These are phyloP conservation scores for Leucophora obtusa DNA, from an alignment of 2,888 invertebrate genomes.

Conservation along the genomic window DNA sequence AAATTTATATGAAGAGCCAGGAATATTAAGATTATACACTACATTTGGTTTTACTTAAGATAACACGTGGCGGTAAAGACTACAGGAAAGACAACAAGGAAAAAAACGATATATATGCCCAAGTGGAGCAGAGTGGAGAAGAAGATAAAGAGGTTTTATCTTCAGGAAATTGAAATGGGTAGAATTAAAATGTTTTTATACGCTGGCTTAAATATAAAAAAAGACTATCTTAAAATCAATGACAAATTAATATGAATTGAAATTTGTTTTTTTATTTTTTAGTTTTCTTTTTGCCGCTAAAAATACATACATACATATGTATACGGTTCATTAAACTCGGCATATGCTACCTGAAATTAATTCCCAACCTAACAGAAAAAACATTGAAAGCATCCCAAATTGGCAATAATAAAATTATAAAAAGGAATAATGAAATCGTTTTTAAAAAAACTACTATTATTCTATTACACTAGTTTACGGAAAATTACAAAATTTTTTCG, in stretches of 20 bases:
- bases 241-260: conserved; percentile 65
- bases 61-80: conserved; percentile 70
- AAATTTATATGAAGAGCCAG: conserved; percentile 60
- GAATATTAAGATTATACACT: conserved; percentile 63
- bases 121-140: conserved; percentile 17
- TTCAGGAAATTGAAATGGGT: conserved; percentile 21
- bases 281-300: conserved; percentile 23
- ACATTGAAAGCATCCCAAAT: conserved; percentile 38
- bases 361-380: conserved; percentile 45
- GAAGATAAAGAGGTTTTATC: conserved; percentile 5
- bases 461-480: no score
- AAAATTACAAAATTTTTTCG: no score
- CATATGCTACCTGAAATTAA: conserved; percentile 62
- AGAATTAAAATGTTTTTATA: conserved; percentile 14
- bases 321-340: conserved; percentile 60
- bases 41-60: conserved; percentile 72
- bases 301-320: conserved; percentile 7
- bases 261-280: conserved; percentile 45
- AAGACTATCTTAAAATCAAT: conserved; percentile 60
- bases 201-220: not conserved
- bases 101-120: conserved; percentile 1
- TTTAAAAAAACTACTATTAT: no score
- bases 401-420: conserved; percentile 7
- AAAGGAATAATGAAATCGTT: not conserved
- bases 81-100: not conserved